These are phyloP conservation scores for Malachius bipustulatus DNA, from an alignment of 2,888 invertebrate genomes.

Conservation along the genomic window DNA sequence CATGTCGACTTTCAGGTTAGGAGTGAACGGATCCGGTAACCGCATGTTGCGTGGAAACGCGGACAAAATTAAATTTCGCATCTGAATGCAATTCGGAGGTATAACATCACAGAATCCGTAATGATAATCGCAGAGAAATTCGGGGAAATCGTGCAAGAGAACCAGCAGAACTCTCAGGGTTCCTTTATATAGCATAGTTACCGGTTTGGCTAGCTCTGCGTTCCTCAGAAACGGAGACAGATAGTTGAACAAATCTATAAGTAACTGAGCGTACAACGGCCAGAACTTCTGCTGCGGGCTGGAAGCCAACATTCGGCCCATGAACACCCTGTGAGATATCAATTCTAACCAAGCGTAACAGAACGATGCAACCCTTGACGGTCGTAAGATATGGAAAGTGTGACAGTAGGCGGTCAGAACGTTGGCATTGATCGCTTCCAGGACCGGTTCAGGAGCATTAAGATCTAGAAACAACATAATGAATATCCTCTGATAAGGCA, in stretches of 20 bases:
- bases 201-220: constrained; percentile 89
- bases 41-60: constrained; percentile 98
- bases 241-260: constrained; percentile 93
- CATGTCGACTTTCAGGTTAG: constrained; percentile 89
- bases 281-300: constrained; percentile 92
- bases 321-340: constrained; percentile 91
- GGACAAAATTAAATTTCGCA: constrained; percentile 94
- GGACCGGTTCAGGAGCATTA: constrained; percentile 82
- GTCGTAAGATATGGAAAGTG: constrained; percentile 85
- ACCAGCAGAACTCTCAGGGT: constrained; percentile 89
- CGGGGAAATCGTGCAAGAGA: constrained; percentile 95
- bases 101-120: constrained; percentile 99
- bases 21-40: constrained; percentile 96
- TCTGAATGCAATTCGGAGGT: constrained; percentile 97
- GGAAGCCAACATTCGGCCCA: constrained; percentile 83
- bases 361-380: constrained; percentile 89
- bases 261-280: constrained; percentile 93
- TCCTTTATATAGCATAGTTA: constrained; percentile 90
- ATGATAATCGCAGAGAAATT: constrained; percentile 98
- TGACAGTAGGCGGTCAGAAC: constrained; percentile 93
- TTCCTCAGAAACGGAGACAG: constrained; percentile 94
- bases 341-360: constrained; percentile 98
- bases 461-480: constrained; percentile 94
- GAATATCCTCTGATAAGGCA: constrained; percentile 94
- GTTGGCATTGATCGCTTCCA: constrained; percentile 91